Percentiles rank a stretch among this genome's conserved stretches.
Evolutionary conservation across 2,113 vertebrate genomes (phyloP).

Genomic region (Petroica traversi): DNA sequence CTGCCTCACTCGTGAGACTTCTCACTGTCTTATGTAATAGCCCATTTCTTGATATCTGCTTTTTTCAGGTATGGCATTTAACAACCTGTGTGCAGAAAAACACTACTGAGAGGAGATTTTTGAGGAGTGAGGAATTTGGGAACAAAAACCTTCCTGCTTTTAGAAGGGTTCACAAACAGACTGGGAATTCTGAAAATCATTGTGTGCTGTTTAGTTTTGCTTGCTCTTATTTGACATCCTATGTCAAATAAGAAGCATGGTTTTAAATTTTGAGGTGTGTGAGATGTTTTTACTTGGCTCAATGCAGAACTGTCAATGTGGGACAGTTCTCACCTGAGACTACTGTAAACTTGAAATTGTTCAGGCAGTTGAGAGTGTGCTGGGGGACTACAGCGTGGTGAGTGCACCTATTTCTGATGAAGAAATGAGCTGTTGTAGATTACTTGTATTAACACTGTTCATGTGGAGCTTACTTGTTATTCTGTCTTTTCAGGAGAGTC

Average conservation of each 20-base stretch:
- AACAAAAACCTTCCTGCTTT: not conserved
- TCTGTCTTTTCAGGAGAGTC: conserved; percentile 77
- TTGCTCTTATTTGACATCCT: not conserved
- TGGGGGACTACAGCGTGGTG: not conserved
- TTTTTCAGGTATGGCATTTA: not conserved
- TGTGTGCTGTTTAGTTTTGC: not conserved
- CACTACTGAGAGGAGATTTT: not conserved
- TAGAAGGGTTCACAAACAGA: not conserved
- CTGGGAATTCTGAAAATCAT: not conserved
- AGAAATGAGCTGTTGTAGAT: not conserved
- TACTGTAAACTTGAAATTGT: not conserved
- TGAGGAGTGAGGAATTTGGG: not conserved
- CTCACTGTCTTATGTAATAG: not conserved
- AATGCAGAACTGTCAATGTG: not conserved
- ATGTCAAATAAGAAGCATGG: not conserved
- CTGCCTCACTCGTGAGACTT: not conserved
- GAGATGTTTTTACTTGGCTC: not conserved
- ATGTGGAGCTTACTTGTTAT: not conserved
- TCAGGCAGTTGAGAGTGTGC: not conserved
- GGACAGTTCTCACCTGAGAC: too few relatives aligned
- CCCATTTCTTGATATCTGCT: not conserved
- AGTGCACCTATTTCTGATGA: not conserved
- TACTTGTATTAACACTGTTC: not conserved
- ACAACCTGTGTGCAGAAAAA: not conserved
- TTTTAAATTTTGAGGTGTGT: not conserved